phyloP scores from a whole-genome alignment of 2,888 invertebrate species.

The Ormia ochracea region DNA sequence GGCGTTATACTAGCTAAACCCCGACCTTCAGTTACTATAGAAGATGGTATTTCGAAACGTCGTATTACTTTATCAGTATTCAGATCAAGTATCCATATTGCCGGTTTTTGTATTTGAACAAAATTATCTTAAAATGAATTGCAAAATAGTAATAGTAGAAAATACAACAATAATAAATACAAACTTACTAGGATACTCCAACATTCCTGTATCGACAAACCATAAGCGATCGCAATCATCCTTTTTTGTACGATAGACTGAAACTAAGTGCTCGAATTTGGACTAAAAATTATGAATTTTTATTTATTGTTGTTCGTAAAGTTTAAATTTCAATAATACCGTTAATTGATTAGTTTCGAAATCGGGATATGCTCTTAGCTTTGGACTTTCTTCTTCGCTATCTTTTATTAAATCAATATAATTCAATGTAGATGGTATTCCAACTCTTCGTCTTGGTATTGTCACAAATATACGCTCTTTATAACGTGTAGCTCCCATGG shows the following conservation, averaged over 20 bases:
- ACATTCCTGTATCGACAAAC: conserved; percentile 86
- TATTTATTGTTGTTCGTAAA: background rate
- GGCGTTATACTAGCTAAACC: conserved; percentile 83
- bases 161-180: background rate
- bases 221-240: conserved; percentile 86
- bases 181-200: conserved; percentile 81
- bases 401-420: conserved; percentile 74
- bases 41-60: conserved; percentile 78
- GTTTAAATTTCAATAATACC: conserved; percentile 7
- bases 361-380: conserved; percentile 73
- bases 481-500: conserved; percentile 74
- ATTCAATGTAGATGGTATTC: conserved; percentile 82
- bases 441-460: conserved; percentile 83
- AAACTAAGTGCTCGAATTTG: conserved; percentile 78
- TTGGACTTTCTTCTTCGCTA: conserved; percentile 68
- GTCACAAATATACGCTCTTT: conserved; percentile 83
- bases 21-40: conserved; percentile 75
- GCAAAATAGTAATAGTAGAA: background rate
- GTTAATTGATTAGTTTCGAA: conserved; percentile 69
- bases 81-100: conserved; percentile 83
- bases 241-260: conserved; percentile 84
- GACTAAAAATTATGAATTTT: conserved; percentile 33
- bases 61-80: conserved; percentile 80
- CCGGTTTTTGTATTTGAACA: conserved; percentile 79
- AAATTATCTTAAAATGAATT: conserved; percentile 68